Percentiles rank a stretch among this genome's conserved stretches.
These are phyloP conservation scores for Tenthredo amoena DNA, from an alignment of 2,888 invertebrate species.

Conservation along the genomic window DNA sequence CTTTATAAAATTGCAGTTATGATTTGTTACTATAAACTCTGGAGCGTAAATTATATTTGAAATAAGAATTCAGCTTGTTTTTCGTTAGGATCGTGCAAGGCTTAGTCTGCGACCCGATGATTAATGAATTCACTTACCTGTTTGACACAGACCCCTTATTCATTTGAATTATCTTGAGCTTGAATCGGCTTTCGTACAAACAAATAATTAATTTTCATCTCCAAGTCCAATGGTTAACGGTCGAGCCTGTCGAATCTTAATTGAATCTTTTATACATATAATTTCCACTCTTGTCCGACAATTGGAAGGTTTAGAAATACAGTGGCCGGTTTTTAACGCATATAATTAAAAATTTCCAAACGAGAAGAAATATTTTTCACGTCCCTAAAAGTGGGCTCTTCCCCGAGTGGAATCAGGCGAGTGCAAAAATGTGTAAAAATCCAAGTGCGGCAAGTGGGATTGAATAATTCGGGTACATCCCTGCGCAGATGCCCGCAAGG, in stretches of 20 bases:
- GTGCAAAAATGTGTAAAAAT: not conserved
- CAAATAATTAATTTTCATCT: conserved; percentile 23
- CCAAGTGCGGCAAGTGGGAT: not conserved
- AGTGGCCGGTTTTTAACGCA: not conserved
- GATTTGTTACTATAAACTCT: conserved; percentile 1
- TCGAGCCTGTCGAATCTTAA: not conserved
- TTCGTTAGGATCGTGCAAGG: not conserved
- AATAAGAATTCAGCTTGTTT: conserved; percentile 13
- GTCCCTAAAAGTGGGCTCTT: not conserved
- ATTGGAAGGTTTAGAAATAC: not conserved
- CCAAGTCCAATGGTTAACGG: not conserved
- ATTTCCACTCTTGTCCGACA: not conserved
- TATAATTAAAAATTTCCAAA: not conserved
- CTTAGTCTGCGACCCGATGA: not conserved
- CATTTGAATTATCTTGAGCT: conserved; percentile 5
- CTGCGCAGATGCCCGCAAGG: not conserved
- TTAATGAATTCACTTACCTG: conserved; percentile 32
- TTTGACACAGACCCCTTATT: not conserved
- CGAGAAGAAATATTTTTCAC: not conserved
- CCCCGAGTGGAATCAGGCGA: not conserved
- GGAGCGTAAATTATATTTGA: not conserved
- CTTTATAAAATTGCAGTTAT: not conserved
- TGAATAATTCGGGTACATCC: not conserved
- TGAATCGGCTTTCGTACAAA: not conserved
- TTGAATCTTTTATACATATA: not conserved